Evolutionary conservation across 2,113 vertebrate species (phyloP).

Genomic region (Protomyctophum bolini): DNA sequence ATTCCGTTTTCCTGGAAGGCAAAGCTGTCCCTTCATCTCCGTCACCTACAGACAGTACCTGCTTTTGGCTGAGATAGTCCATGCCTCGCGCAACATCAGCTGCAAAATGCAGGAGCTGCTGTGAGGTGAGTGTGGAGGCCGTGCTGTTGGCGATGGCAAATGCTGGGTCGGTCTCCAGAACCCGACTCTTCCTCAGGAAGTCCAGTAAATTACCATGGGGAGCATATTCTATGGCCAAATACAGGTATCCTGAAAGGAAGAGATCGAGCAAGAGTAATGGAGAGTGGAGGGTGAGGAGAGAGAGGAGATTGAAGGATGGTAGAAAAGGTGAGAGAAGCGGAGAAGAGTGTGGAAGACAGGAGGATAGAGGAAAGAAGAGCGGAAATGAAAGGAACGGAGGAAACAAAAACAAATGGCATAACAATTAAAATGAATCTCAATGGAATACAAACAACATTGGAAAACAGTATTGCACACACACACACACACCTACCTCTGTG

Average conservation of each 20-base stretch:
- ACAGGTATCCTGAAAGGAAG: conserved; percentile 87
- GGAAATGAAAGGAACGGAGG: not conserved
- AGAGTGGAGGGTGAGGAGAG: not conserved
- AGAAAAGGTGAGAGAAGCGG: not conserved
- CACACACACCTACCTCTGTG: conserved; percentile 87
- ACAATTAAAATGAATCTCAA: no score
- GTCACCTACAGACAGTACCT: conserved; percentile 75
- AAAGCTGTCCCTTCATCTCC: not conserved
- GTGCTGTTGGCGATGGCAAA: conserved; percentile 97
- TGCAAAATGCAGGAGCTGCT: conserved; percentile 96
- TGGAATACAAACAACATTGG: no score
- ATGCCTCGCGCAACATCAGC: conserved; percentile 96
- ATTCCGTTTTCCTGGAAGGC: no score
- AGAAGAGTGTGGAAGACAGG: not conserved
- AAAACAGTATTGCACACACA: no score
- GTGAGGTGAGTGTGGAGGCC: conserved; percentile 95
- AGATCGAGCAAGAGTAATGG: not conserved
- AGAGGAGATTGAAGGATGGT: not conserved
- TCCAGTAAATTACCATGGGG: conserved; percentile 96
- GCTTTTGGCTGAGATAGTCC: conserved; percentile 99
- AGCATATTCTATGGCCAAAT: conserved; percentile 97
- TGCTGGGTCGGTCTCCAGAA: conserved; percentile 94
- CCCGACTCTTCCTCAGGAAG: conserved; percentile 95
- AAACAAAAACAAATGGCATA: no score
- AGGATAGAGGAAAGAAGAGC: not conserved